Base-by-base conservation (phyloP, 2,113 vertebrate species). In the Aspidoscelis tigris region DNA sequence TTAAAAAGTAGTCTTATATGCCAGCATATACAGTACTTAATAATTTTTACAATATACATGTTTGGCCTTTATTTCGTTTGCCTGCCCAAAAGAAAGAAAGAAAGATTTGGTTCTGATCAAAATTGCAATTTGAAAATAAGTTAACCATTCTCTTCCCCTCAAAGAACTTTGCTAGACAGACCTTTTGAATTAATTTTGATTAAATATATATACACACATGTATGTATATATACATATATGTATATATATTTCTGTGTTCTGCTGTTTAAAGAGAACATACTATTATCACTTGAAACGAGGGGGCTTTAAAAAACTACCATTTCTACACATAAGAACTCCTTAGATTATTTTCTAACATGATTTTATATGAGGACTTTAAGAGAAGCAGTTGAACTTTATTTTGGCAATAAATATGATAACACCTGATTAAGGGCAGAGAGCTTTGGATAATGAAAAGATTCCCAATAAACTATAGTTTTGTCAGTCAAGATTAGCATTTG, bases 381-480 rank as follows among this genome's bases (percentile, higher is more conserved):
- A 93, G 88, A 83, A 91, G 79, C 80, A 90, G 64, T 88, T 93
- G 90, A 91, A 87, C 86, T 92, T 93, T 86, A 88, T 83, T 93
- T 90, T 89, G 66, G 93, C 92, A 95, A 89, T 89, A 93, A 93
- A 90, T 91, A 88, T 73, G 66, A 44, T 90, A 92, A 83, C 83
- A 93, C 88, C 87, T 95, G 90, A 94, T 85, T 89, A 3, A 47
- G 89, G 86, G 11, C 69, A 92, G 88, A 92, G 92, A 93, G 89
- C 81, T 71, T 92, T 88, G 11, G 75, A 1, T 70, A 66, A 81
- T 85, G 78, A 89, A 92, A 95, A 88, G 87, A 74, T 26, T 74
- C 65, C 69, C 26, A 81, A 47, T 1, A 22, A 91, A 86, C 70
- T 87, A 74, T 84, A 58, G 50, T 80, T 53, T 70, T 87, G 76